Conservation (phyloP, 2,797 vertebrate species). For the Labeo calbasu region DNA sequence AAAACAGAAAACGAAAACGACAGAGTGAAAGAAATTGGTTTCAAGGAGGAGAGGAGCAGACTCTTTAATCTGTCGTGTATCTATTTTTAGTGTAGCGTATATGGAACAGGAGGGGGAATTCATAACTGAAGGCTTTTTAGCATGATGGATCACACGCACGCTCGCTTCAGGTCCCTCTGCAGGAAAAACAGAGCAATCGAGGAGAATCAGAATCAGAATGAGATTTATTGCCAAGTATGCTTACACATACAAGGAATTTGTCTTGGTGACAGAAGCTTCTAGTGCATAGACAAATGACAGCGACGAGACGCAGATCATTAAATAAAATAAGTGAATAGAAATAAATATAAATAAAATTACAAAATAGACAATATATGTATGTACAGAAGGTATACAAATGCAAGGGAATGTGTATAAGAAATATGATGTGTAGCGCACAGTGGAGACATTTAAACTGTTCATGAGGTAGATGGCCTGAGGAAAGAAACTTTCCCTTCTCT, state of each 20-base stretch:
- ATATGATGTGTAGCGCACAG: too few relatives aligned
- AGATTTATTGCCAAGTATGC: not conserved
- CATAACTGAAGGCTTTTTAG: constrained; percentile 56
- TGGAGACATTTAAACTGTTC: not conserved
- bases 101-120: constrained; percentile 65
- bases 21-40: constrained; percentile 38
- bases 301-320: not conserved
- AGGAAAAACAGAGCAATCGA: constrained; percentile 35
- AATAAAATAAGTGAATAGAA: not conserved
- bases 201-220: not conserved
- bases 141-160: constrained; percentile 47
- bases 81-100: constrained; percentile 72
- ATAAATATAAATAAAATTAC: not conserved
- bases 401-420: too few relatives aligned
- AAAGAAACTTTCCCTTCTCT: not conserved
- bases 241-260: constrained; percentile 2
- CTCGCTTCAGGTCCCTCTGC: constrained; percentile 41
- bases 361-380: not conserved
- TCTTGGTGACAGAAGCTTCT: not conserved
- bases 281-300: not conserved
- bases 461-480: not conserved
- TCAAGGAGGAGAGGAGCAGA: constrained; percentile 5
- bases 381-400: not conserved
- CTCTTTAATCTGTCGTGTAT: constrained; percentile 62
- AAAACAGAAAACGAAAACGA: constrained; percentile 25